These are phyloP conservation scores for Semnornis frantzii DNA, from an alignment of 2,113 vertebrate genomes.

Conservation along the genomic window DNA sequence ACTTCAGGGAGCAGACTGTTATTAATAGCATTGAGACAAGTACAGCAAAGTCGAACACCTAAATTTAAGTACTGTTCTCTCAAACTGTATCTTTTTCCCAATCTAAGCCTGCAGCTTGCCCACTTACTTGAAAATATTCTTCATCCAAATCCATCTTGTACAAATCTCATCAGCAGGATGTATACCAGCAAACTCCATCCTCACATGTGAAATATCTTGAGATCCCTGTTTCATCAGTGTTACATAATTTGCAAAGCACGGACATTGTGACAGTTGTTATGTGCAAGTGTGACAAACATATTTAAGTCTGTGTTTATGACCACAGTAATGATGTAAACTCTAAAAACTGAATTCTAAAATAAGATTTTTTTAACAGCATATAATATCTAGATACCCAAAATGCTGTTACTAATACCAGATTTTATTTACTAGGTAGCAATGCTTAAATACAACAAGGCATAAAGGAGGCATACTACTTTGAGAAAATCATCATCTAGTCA, in stretches of 20 bases:
- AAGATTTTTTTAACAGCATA: background rate
- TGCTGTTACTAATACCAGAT: background rate
- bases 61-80: background rate
- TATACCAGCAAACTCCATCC: background rate
- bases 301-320: background rate
- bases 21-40: background rate
- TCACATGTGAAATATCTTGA: background rate
- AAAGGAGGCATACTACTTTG: background rate
- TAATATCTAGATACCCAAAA: background rate
- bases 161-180: background rate
- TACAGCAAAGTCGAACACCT: background rate
- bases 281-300: background rate
- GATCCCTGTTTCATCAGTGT: background rate
- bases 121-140: background rate
- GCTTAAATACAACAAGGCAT: background rate
- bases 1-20: background rate
- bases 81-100: background rate
- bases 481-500: background rate
- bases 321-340: background rate
- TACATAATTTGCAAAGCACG: background rate
- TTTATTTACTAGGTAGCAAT: background rate
- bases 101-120: background rate
- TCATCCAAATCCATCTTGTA: background rate
- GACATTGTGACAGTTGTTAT: background rate
- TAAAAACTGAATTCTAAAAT: background rate